These are phyloP conservation scores for Caenorhabditis wallacei DNA, from an alignment of 2,888 invertebrate species.

Conservation along the genomic window DNA sequence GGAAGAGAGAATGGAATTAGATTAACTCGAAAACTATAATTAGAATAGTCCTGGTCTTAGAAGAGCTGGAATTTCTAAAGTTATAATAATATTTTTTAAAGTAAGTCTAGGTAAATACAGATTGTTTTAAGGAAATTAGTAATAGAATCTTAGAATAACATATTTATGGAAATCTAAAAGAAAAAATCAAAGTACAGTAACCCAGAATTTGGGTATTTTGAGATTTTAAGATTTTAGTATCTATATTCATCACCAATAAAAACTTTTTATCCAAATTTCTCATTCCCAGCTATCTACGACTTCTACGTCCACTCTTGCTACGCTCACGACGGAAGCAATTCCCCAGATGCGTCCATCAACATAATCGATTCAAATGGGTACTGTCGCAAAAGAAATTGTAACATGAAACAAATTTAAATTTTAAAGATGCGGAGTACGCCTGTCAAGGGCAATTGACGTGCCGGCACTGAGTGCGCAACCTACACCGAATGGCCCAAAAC, in stretches of 20 bases:
- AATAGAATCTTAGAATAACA: too few relatives aligned
- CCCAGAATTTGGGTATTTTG: too few relatives aligned
- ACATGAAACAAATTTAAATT: slow-evolving; percentile 32
- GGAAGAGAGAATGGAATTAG: slow-evolving; percentile 11
- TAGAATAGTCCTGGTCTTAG: background rate
- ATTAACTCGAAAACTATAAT: slow-evolving; percentile 20
- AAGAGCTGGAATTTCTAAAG: background rate
- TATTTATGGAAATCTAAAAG: too few relatives aligned
- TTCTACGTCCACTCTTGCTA: slow-evolving; percentile 83
- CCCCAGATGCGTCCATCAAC: slow-evolving; percentile 79
- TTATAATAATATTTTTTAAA: background rate
- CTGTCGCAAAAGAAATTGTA: background rate
- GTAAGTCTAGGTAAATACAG: too few relatives aligned
- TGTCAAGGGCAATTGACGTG: slow-evolving; percentile 81
- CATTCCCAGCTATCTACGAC: slow-evolving; percentile 82
- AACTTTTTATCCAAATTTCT: too few relatives aligned
- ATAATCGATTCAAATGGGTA: slow-evolving; percentile 82
- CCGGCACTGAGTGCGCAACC: slow-evolving; percentile 77
- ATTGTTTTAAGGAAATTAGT: too few relatives aligned
- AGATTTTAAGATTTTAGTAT: too few relatives aligned
- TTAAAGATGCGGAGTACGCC: slow-evolving; percentile 79
- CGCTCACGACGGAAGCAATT: slow-evolving; percentile 81
- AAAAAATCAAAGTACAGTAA: too few relatives aligned
- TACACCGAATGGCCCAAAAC: slow-evolving; percentile 78
- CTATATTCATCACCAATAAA: too few relatives aligned